Conservation (phyloP, 2,888 invertebrate genomes). For the Phengaris alcon region DNA sequence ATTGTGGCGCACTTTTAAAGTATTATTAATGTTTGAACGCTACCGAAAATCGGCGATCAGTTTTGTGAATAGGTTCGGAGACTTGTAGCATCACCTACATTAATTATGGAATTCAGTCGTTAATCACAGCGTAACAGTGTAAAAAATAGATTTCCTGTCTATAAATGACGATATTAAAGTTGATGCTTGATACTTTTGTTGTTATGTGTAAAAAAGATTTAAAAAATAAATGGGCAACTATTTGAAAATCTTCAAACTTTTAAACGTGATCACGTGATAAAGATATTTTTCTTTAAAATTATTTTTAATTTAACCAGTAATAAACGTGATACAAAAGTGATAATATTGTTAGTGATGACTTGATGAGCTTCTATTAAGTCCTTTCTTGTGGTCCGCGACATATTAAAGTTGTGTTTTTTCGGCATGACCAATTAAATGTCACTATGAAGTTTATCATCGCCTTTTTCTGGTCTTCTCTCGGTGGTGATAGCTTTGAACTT, state of each 20-base stretch:
- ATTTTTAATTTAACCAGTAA: too few relatives aligned
- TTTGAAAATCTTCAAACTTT: too few relatives aligned
- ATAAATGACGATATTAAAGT: background rate
- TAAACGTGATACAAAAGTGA: too few relatives aligned
- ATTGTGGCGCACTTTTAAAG: constrained; percentile 37
- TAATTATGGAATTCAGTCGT: background rate
- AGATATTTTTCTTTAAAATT: too few relatives aligned
- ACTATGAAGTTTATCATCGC: background rate
- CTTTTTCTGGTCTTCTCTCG: background rate
- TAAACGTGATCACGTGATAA: too few relatives aligned
- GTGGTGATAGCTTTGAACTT: background rate
- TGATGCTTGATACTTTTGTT: too few relatives aligned
- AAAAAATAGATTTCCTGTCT: background rate
- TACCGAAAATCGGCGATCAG: constrained; percentile 22
- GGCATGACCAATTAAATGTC: constrained; percentile 18
- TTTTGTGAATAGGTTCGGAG: background rate
- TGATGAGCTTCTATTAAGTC: background rate
- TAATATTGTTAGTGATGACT: too few relatives aligned
- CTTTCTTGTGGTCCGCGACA: background rate
- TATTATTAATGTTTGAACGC: constrained; percentile 35
- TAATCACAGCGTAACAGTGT: background rate
- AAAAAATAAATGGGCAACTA: too few relatives aligned
- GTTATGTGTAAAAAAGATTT: too few relatives aligned
- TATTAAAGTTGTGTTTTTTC: background rate
- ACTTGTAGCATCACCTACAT: constrained; percentile 7